These are phyloP conservation scores for Xestia ashworthii DNA, from an alignment of 2,888 invertebrate species.

Conservation along the genomic window DNA sequence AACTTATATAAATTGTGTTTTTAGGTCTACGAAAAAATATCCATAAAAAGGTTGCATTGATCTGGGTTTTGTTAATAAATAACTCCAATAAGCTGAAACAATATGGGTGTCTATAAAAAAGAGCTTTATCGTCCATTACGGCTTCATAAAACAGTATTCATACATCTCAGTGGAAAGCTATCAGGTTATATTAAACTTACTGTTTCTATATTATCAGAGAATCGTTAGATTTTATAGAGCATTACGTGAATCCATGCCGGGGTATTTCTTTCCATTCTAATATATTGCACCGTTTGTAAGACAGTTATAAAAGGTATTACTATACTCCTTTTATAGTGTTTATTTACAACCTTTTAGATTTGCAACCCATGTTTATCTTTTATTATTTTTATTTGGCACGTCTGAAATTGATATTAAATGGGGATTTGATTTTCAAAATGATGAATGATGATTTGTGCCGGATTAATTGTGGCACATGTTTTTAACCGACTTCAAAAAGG, in stretches of 20 bases:
- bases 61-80: slow-evolving; percentile 27
- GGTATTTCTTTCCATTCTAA: slow-evolving; percentile 48
- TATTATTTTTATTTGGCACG: slow-evolving; percentile 18
- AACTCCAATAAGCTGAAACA: slow-evolving; percentile 49
- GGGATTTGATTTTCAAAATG: slow-evolving; percentile 23
- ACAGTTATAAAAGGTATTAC: slow-evolving; percentile 37
- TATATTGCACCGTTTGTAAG: slow-evolving; percentile 57
- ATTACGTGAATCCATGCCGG: slow-evolving; percentile 54
- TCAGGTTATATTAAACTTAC: slow-evolving; percentile 63
- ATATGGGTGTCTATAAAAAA: slow-evolving; percentile 48
- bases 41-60: neutral
- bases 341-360: slow-evolving; percentile 39
- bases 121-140: slow-evolving; percentile 43
- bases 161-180: slow-evolving; percentile 42
- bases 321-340: slow-evolving; percentile 43
- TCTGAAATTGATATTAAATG: slow-evolving; percentile 38
- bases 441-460: slow-evolving; percentile 9
- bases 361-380: slow-evolving; percentile 22
- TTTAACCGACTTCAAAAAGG: no score
- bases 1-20: neutral
- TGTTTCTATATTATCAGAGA: slow-evolving; percentile 59
- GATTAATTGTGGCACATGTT: neutral
- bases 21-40: neutral
- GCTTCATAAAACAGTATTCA: slow-evolving; percentile 54
- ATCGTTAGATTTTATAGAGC: slow-evolving; percentile 63